Percentiles rank a stretch among this genome's conserved stretches.
Evolutionary conservation across 2,888 invertebrate species (phyloP).

Genomic region (Heliconius ethilla): DNA sequence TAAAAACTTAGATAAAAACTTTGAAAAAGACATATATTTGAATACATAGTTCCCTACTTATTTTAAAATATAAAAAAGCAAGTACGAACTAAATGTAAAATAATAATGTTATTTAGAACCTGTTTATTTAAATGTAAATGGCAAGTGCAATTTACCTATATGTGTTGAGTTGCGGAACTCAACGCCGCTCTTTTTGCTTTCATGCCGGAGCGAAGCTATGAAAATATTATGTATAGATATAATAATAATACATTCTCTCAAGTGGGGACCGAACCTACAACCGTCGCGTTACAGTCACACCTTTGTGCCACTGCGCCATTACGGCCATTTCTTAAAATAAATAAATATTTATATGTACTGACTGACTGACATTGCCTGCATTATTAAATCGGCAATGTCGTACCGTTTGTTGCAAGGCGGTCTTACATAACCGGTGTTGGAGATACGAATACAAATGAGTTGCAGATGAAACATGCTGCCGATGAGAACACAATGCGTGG

Average conservation of each 20-base stretch:
- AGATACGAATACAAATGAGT: conserved; percentile 64
- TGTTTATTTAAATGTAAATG: neutral
- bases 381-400: conserved; percentile 61
- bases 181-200: no score
- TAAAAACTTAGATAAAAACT: neutral
- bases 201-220: no score
- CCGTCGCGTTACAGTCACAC: no score
- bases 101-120: neutral
- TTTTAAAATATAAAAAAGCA: neutral
- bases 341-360: conserved; percentile 42
- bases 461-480: conserved; percentile 44
- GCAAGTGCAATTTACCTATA: conserved; percentile 1
- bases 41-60: neutral
- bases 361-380: conserved; percentile 49
- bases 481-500: conserved; percentile 41
- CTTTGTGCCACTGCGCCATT: no score
- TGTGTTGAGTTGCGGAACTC: conserved; percentile 13
- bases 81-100: neutral
- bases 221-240: no score
- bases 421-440: conserved; percentile 63
- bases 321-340: neutral
- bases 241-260: no score
- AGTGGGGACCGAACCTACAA: no score
- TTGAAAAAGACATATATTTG: neutral
- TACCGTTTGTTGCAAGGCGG: conserved; percentile 60